Percentiles rank a stretch among this genome's conserved stretches.
Conservation (phyloP, 53 echinoderm and acorn worm genomes). For the Paracentrotus lividus region DNA sequence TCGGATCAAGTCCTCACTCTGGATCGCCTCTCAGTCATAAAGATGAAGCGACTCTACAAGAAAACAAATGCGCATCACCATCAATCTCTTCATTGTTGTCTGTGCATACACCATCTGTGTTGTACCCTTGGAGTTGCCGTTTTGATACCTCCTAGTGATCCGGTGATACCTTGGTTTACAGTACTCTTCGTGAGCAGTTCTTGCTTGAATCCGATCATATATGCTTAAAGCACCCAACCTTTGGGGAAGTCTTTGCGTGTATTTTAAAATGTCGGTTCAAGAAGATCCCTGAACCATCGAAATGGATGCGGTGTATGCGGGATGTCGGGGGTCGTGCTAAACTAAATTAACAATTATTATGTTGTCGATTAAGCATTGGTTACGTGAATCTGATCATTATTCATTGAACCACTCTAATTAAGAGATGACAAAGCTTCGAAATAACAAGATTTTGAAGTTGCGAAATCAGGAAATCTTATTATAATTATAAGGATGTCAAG, state of each 20-base stretch:
- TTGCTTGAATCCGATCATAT: conserved; percentile 59
- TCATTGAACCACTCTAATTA: background rate
- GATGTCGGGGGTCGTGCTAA: background rate
- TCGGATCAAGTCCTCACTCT: background rate
- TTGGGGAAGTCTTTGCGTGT: conserved; percentile 55
- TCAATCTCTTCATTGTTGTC: conserved; percentile 41
- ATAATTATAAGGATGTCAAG: too few relatives aligned
- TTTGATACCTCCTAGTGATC: conserved; percentile 53
- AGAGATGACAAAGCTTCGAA: too few relatives aligned
- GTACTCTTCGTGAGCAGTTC: conserved; percentile 27
- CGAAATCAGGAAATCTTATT: too few relatives aligned
- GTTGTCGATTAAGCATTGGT: background rate
- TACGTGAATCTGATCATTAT: background rate
- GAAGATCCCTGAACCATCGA: conserved; percentile 34
- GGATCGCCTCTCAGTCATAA: background rate
- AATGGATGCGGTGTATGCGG: background rate
- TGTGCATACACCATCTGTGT: conserved; percentile 48
- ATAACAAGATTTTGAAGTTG: too few relatives aligned
- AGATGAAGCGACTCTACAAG: conserved; percentile 18
- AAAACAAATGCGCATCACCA: conserved; percentile 34
- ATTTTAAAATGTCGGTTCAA: conserved; percentile 17
- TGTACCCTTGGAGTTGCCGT: conserved; percentile 23
- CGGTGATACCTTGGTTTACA: conserved; percentile 30
- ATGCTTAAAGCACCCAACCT: conserved; percentile 66
- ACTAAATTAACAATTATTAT: background rate